Evolutionary conservation across 2,888 invertebrate species (phyloP), one percentile per base, ranked within the genome.

Genomic region (Ectobius pallidus): DNA sequence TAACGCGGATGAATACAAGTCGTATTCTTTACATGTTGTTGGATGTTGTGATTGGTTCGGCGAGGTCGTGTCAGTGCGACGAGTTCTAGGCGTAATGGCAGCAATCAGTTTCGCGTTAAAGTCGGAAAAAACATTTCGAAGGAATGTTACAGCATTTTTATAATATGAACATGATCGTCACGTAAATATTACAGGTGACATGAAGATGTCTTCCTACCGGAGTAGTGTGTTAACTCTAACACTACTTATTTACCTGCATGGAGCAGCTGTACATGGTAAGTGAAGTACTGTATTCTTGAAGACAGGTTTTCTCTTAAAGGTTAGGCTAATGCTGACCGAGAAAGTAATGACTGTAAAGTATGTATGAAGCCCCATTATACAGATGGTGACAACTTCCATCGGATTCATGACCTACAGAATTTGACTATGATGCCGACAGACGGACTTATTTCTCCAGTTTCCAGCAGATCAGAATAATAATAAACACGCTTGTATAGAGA

Each of bases 151-250:
- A 30, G 11, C 16, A 52, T 68, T 30, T 68, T 55, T 39, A 58
- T 27, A 58, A 11, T 58, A 2, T 69, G 25, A 61, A 72, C 58
- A 44, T 55, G 32, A 69, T 69, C 69, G 71, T 49, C 44, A 69
- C 58, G 52, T 74, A 62, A 74, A 74, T 63, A 67, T 20, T 30
- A 68, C 22, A 30, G 63, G 39, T 32, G 65, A 69, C 61, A 67
- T 46, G 68, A 74, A 63, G 58, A 73, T 74, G 76, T 76, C 76
- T 76, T 76, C 74, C 74, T 72, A 74, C 74, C 55, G 52, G 44
- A 32, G 65, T 72, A 69, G 69, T 67, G 69, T 75, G 69, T 55
- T 58, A 71, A 62, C 71, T 25, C 30, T 65, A 65, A 69, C 69
- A 52, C 68, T 74, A 34, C 73, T 75, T 67, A 72, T 73, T 71